Percentiles rank a stretch among this genome's conserved stretches.
Evolutionary conservation across 2,113 vertebrate genomes (phyloP).

Genomic region (Notiomystis cincta): DNA sequence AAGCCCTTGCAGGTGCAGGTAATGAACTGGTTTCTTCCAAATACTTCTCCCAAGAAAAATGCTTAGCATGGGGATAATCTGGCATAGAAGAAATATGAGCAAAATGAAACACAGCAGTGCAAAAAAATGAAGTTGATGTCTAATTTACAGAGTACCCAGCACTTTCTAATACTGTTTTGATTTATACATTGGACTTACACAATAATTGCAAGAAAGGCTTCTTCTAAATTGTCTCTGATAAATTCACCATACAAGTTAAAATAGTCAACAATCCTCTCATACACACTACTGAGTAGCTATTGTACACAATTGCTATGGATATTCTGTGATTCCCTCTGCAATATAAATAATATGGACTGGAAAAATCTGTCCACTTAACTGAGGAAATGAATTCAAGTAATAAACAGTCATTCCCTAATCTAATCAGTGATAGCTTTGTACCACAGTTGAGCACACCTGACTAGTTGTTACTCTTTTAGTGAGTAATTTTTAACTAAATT

Average conservation of each 20-base stretch:
- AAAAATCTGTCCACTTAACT: not conserved
- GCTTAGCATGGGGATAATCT: slow-evolving; percentile 80
- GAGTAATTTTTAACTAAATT: not conserved
- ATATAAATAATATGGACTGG: not conserved
- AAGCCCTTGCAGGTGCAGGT: slow-evolving; percentile 84
- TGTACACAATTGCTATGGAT: not conserved
- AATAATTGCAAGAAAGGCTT: not conserved
- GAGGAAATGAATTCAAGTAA: not conserved
- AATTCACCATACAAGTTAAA: not conserved
- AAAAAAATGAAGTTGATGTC: not conserved
- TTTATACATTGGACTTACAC: not conserved
- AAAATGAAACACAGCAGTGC: not conserved
- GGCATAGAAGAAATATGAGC: slow-evolving; percentile 3
- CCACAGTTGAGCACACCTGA: not conserved
- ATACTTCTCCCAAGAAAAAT: slow-evolving; percentile 87
- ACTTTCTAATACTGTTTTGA: not conserved
- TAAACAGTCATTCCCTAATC: not conserved
- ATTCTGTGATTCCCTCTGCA: not conserved
- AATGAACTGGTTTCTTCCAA: slow-evolving; percentile 84
- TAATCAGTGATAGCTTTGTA: not conserved
- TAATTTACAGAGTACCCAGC: not conserved
- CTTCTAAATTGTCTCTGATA: not conserved
- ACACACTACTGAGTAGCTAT: not conserved
- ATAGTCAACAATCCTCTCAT: not conserved
- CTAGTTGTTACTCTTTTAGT: not conserved